Conservation (phyloP, 2,113 vertebrate genomes). For the Chaenogobius annularis region DNA sequence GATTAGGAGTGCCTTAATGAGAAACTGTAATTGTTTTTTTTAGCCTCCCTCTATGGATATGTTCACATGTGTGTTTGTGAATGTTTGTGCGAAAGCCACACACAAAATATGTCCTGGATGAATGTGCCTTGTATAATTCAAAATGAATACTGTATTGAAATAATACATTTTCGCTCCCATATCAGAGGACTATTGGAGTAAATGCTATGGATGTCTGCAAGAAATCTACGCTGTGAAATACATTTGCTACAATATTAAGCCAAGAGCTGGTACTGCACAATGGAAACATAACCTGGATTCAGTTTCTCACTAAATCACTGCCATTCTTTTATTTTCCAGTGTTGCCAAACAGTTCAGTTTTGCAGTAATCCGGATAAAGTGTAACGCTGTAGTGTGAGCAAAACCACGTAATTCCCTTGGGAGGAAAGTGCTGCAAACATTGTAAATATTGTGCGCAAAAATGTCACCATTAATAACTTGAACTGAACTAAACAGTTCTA, state of each 20-base stretch:
- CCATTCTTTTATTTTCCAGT: conserved; percentile 46
- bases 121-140: conserved; percentile 62
- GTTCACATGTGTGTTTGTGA: conserved; percentile 52
- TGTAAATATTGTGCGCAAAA: not conserved
- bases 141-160: conserved; percentile 62
- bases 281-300: conserved; percentile 41
- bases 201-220: conserved; percentile 45
- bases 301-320: conserved; percentile 46
- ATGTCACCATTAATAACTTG: not conserved
- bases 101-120: conserved; percentile 61
- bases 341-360: conserved; percentile 51
- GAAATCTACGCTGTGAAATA: conserved; percentile 56
- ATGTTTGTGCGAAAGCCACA: conserved; percentile 45
- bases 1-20: conserved; percentile 99
- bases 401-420: not conserved
- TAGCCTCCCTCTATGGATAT: conserved; percentile 67
- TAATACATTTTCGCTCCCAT: conserved; percentile 45
- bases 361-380: conserved; percentile 50
- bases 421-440: not conserved
- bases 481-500: not conserved
- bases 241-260: conserved; percentile 56
- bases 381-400: conserved; percentile 12
- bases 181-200: conserved; percentile 56
- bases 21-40: conserved; percentile 92
- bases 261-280: conserved; percentile 62